A percentile compares a stretch with the other conserved stretches of the same genome.
phyloP scores from a whole-genome alignment of 2,888 invertebrate species.

The Zygaena filipendulae region DNA sequence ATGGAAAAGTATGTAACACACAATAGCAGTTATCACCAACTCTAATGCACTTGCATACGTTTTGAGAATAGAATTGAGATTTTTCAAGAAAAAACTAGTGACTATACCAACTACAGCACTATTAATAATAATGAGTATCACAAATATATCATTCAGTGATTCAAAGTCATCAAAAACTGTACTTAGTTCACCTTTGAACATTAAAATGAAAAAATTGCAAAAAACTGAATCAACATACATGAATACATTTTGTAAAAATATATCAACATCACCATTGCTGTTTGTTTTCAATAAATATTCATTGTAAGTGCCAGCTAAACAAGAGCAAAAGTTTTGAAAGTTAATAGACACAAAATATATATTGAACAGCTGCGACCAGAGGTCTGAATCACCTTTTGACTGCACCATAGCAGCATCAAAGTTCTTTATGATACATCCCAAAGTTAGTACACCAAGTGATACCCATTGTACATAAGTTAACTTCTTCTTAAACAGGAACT shows the following conservation, averaged over 20 bases:
- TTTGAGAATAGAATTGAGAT: constrained; percentile 93
- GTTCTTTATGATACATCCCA: constrained; percentile 93
- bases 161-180: constrained; percentile 70
- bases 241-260: constrained; percentile 93
- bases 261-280: constrained; percentile 85
- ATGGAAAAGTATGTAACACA: constrained; percentile 86
- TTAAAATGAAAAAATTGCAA: constrained; percentile 83
- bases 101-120: constrained; percentile 93
- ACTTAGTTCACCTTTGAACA: constrained; percentile 72
- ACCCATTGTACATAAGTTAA: constrained; percentile 88
- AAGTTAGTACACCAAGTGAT: constrained; percentile 85
- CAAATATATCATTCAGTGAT: constrained; percentile 73
- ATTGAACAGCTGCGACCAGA: constrained; percentile 55
- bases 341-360: constrained; percentile 74
- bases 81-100: constrained; percentile 92
- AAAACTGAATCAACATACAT: constrained; percentile 95
- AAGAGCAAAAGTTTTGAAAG: constrained; percentile 90
- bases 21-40: constrained; percentile 87
- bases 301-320: constrained; percentile 95
- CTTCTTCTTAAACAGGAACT: constrained; percentile 88
- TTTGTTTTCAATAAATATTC: constrained; percentile 91
- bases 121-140: constrained; percentile 85
- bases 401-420: constrained; percentile 64
- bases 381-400: constrained; percentile 27
- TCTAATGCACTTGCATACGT: constrained; percentile 96